These are phyloP conservation scores for Penaeus indicus DNA, from an alignment of 1,140 invertebrate species.

Conservation along the genomic window DNA sequence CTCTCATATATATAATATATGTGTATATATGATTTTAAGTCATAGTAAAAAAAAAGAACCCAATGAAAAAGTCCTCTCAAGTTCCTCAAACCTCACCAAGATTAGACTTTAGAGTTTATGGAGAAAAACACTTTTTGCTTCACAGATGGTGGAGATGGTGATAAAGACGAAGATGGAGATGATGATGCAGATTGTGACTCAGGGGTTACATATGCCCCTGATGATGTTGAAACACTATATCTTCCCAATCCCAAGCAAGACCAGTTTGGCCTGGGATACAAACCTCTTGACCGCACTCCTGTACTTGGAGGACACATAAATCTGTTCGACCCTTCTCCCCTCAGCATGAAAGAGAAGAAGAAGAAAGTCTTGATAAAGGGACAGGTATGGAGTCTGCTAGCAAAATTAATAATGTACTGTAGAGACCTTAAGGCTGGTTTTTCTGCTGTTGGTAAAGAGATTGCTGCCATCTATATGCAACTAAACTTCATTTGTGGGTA, in stretches of 20 bases:
- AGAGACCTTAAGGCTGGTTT: too few relatives aligned
- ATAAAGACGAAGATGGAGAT: conserved; percentile 50
- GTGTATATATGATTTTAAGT: too few relatives aligned
- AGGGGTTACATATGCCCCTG: conserved; percentile 82
- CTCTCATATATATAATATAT: too few relatives aligned
- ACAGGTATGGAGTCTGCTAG: conserved; percentile 70
- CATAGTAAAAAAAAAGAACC: too few relatives aligned
- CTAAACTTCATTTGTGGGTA: too few relatives aligned
- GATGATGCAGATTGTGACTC: conserved; percentile 73
- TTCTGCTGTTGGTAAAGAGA: too few relatives aligned
- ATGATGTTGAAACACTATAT: conserved; percentile 81
- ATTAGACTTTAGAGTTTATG: too few relatives aligned
- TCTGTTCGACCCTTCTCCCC: conserved; percentile 71
- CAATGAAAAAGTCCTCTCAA: too few relatives aligned
- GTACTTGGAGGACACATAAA: conserved; percentile 72
- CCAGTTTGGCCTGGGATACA: conserved; percentile 90
- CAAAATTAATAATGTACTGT: not conserved
- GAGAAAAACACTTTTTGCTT: conserved; percentile 63
- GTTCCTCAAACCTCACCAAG: too few relatives aligned
- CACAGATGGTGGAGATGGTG: conserved; percentile 65
- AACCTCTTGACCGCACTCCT: conserved; percentile 80
- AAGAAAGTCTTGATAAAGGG: conserved; percentile 86
- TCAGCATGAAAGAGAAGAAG: conserved; percentile 74
- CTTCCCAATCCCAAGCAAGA: conserved; percentile 81
- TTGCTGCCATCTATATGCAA: too few relatives aligned